Evolutionary conservation across 2,888 invertebrate species (phyloP), one percentile per base, ranked within the genome.

Genomic region (Trichopoda pennipes): DNA sequence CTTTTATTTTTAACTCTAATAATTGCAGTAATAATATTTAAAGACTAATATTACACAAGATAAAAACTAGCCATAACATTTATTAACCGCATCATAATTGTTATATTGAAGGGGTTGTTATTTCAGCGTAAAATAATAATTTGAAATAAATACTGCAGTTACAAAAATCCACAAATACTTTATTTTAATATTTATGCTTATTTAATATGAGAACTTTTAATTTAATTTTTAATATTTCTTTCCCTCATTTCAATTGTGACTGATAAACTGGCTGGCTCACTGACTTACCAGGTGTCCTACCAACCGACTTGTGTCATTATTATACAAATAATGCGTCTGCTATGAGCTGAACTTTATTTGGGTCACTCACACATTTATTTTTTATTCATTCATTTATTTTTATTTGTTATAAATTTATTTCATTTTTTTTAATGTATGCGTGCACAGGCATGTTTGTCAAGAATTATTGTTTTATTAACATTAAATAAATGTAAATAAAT

Each of bases 401-500:
- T 61, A 69, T 58, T 51, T 28, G 42, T 38, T 49, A 51, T 74
- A 55, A 28, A 28, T 28, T 35, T n/a, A n/a, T 64, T 56, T 66
- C 19, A n/a, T 55, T 75, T 63, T 17, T 63, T 44, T 55, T 53
- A 10, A 56, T 4, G 38, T 44, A 16, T 32, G 42, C 75, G 16
- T 76, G 75, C 44, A 61, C 42, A 35, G 42, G 60, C 75, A 60
- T 76, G 75, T 68, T 76, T 76, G 68, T 17, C 51, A 12, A 21
- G 68, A 53, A 58, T 76, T 60, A 35, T 76, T 68, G 35, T 60
- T 68, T 55, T 68, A 69, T 66, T 66, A 49, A 58, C 60, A 63
- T 70, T 64, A 32, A 66, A 51, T 69, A 55, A 66, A 14, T 12
- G 47, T 49, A 47, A 6, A 47, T 61, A 75, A 63, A 44, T 58